These are phyloP conservation scores for Mycetomoellerius zeteki DNA, from an alignment of 1,140 invertebrate genomes.

Conservation along the genomic window DNA sequence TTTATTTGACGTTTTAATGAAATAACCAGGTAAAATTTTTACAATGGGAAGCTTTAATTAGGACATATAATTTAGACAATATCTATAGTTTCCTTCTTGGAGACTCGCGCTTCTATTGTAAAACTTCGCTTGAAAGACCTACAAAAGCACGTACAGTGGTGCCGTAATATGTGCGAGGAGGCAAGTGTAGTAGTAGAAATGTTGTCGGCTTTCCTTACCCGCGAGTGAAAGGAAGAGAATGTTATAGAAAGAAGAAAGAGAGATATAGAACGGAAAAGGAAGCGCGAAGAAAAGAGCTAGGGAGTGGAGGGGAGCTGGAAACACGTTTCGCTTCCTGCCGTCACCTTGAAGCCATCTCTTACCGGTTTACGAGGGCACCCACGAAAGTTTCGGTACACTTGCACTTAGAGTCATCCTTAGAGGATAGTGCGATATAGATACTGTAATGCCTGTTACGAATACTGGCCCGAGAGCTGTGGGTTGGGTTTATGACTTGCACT, in stretches of 20 bases:
- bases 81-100: slow-evolving; percentile 32
- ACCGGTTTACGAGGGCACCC: slow-evolving; percentile 71
- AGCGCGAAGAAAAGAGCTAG: slow-evolving; percentile 27
- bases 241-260: slow-evolving; percentile 21
- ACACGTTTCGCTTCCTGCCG: slow-evolving; percentile 72
- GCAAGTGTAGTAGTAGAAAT: slow-evolving; percentile 48
- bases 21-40: slow-evolving; percentile 28
- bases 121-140: slow-evolving; percentile 56
- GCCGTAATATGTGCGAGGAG: slow-evolving; percentile 33
- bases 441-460: slow-evolving; percentile 72
- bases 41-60: slow-evolving; percentile 32
- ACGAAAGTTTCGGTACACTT: slow-evolving; percentile 69
- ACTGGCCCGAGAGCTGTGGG: slow-evolving; percentile 33
- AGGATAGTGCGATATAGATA: slow-evolving; percentile 69
- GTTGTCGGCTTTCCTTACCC: slow-evolving; percentile 64
- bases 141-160: slow-evolving; percentile 46
- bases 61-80: slow-evolving; percentile 48
- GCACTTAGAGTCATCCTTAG: slow-evolving; percentile 75
- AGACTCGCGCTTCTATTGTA: slow-evolving; percentile 44
- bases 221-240: slow-evolving; percentile 55
- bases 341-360: slow-evolving; percentile 74
- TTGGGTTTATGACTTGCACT: slow-evolving; percentile 71
- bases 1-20: background rate
- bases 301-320: slow-evolving; percentile 60
- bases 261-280: slow-evolving; percentile 11